A percentile compares a stretch with the other conserved stretches of the same genome.
phyloP scores from a whole-genome alignment of 2,888 invertebrate species.

The Griposia aprilina region DNA sequence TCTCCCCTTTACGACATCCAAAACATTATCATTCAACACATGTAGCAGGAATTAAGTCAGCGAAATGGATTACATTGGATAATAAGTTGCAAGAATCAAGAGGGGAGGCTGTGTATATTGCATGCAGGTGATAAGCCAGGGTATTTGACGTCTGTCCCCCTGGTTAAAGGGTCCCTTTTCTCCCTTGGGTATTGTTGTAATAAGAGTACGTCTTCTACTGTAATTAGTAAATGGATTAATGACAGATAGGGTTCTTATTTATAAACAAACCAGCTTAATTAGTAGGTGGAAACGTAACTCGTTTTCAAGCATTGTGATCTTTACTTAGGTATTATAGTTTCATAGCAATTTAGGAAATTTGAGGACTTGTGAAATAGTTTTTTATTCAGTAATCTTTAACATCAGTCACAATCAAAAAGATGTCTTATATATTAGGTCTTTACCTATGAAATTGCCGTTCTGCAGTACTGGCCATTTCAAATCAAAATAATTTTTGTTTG shows the following conservation, averaged over 20 bases:
- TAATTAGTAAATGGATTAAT: slow-evolving; percentile 47
- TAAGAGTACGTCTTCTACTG: slow-evolving; percentile 24
- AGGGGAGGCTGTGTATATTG: slow-evolving; percentile 50
- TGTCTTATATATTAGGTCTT: not conserved
- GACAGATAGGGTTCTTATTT: slow-evolving; percentile 12
- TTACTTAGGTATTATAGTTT: not conserved
- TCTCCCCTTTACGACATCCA: slow-evolving; percentile 37
- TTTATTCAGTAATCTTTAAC: not conserved
- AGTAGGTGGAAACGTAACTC: not conserved
- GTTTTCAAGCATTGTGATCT: not conserved
- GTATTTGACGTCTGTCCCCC: slow-evolving; percentile 40
- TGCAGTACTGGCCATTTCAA: no score
- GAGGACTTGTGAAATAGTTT: not conserved
- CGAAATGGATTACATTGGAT: slow-evolving; percentile 54
- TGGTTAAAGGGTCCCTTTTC: slow-evolving; percentile 11
- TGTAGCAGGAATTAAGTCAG: slow-evolving; percentile 58
- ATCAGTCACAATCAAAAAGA: not conserved
- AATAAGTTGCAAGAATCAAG: slow-evolving; percentile 54
- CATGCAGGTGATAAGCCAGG: slow-evolving; percentile 61
- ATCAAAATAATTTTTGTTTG: no score
- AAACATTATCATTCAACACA: slow-evolving; percentile 50
- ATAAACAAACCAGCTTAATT: not conserved
- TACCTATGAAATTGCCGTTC: no score
- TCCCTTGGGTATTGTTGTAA: slow-evolving; percentile 52
- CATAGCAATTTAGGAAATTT: not conserved